phyloP scores from a whole-genome alignment of 2,797 vertebrate genomes.

The Momotus momota region DNA sequence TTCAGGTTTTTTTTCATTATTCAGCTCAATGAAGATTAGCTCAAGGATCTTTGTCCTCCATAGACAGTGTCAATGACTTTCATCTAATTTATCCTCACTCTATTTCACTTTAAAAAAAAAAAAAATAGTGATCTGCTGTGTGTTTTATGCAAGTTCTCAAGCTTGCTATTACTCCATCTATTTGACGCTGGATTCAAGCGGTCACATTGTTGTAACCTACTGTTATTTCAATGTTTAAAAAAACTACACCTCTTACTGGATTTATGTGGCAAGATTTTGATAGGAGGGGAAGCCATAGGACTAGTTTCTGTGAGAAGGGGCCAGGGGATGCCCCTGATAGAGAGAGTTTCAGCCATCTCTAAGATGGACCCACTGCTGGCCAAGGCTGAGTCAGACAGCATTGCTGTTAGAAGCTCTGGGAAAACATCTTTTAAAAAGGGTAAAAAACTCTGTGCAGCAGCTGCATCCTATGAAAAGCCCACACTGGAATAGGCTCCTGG shows the following conservation, averaged over 20 bases:
- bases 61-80: background rate
- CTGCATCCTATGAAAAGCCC: background rate
- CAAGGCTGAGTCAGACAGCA: background rate
- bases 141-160: background rate
- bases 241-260: background rate
- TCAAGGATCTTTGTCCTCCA: background rate
- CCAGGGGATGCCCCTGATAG: background rate
- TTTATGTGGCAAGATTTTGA: background rate
- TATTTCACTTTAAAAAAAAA: background rate
- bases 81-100: background rate
- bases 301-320: background rate
- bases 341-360: background rate
- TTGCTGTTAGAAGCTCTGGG: background rate
- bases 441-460: background rate
- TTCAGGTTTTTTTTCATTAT: background rate
- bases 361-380: background rate
- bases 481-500: background rate
- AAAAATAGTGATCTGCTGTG: fast-evolving
- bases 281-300: fast-evolving
- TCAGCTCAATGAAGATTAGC: constrained; percentile 14
- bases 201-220: background rate
- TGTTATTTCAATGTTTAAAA: background rate
- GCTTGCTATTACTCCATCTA: background rate
- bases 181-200: background rate
- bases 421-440: background rate